phyloP scores from a whole-genome alignment of 2,113 vertebrate species.

The Narcine bancroftii region DNA sequence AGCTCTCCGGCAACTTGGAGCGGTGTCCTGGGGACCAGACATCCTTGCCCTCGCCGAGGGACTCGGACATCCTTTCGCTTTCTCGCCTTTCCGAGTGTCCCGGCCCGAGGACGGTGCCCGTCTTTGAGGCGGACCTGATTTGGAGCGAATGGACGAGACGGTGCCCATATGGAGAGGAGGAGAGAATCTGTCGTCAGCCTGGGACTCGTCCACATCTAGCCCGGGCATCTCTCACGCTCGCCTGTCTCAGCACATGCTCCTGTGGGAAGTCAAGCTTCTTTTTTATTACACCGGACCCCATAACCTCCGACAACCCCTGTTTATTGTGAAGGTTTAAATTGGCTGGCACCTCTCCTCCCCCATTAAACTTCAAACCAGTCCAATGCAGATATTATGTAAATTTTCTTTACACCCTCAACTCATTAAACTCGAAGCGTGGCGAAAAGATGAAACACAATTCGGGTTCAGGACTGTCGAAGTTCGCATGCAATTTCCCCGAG shows the following conservation, averaged over 20 bases:
- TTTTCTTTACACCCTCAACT: not conserved
- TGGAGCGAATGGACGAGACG: not conserved
- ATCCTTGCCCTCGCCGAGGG: not conserved
- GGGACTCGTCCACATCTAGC: not conserved
- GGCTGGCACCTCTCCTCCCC: no score
- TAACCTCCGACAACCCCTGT: not conserved
- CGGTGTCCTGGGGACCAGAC: not conserved
- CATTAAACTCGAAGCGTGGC: not conserved
- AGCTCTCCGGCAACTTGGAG: not conserved
- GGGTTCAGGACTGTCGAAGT: not conserved
- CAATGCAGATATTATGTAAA: not conserved
- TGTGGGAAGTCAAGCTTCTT: not conserved
- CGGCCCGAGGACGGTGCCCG: not conserved
- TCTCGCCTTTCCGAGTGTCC: not conserved
- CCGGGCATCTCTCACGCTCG: conserved; percentile 3
- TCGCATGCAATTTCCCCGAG: not conserved
- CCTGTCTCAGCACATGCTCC: not conserved
- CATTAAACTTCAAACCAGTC: not conserved
- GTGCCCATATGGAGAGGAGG: conserved; percentile 19
- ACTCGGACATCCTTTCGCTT: not conserved
- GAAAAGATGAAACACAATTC: not conserved
- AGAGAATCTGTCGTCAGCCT: not conserved
- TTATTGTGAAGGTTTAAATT: not conserved
- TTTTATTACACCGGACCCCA: not conserved
- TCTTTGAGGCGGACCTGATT: not conserved